Base-by-base conservation (phyloP, 2,888 invertebrate species). In the Ichneumoninae sp. region DNA sequence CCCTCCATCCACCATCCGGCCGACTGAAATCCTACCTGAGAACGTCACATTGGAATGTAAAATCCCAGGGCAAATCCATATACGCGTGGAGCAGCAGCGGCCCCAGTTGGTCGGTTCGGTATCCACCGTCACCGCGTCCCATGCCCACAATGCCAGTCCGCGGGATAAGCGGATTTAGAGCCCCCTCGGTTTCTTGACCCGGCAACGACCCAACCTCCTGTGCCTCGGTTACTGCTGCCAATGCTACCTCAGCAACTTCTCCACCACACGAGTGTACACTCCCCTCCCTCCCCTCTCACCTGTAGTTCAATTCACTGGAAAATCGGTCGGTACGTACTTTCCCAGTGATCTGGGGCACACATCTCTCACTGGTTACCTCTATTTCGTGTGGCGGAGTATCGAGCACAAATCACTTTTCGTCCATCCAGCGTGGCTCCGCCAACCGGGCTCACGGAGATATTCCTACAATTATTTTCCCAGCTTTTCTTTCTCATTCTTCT, bases 91-190 rank as follows among this genome's bases (percentile, higher is more conserved):
- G 71, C 71, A 52, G 36, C 16, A 73, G 77, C 66, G 47, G 65
- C 73, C 73, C 60, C 77, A 69, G 65, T 70, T 63, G 74, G 75
- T 70, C 52, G 83, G 52, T 79, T 65, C 44, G 54, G 44, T 79
- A 69, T 74, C 79, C 75, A 65, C 65, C 69, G 50, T 52, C 60
- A 69, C 66, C 63, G 47, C 66, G 68, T 60, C 50, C 69, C 50
- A 52, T 75, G 54, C 68, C 74, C 44, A 68, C 65, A 60, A 63
- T 68, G 68, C 71, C 50, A 33, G 79, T 83, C 60, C 83, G 86
- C 81, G 86, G 91, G 90, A 90, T 92, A 92, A 92, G 91, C 92
- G 91, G 92, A 92, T 92, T 92, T 92, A 83, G 88, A 85, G 88
- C 57, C 87, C 88, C 87, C 87, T 85, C 84, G 88, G 88, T 89